A percentile compares a stretch with the other conserved stretches of the same genome.
These are phyloP conservation scores for Alcedo quadribrachys DNA, from an alignment of 2,797 vertebrate genomes.

Conservation along the genomic window DNA sequence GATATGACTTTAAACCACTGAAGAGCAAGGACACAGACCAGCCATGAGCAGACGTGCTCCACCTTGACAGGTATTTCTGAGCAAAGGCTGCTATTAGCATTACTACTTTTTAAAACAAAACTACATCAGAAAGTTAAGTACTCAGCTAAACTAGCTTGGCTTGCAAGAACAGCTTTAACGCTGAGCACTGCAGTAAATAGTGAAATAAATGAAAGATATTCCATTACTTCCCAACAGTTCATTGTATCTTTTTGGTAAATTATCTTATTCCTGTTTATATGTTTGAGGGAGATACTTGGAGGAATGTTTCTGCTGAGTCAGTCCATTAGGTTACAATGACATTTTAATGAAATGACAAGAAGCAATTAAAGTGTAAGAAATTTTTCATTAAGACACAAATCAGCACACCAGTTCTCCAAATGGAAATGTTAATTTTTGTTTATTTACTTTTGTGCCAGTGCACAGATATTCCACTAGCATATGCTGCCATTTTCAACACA, in stretches of 20 bases:
- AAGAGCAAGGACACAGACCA: background rate
- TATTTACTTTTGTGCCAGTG: background rate
- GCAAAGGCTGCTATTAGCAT: background rate
- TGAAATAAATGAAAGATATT: background rate
- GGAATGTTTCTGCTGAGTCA: background rate
- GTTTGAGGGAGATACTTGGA: background rate
- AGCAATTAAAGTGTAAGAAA: background rate
- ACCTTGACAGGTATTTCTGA: background rate
- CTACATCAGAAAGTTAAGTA: background rate
- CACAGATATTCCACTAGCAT: background rate
- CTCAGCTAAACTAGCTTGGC: background rate
- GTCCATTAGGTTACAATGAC: background rate
- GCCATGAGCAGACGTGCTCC: background rate
- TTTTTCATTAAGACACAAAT: background rate
- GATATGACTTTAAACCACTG: background rate
- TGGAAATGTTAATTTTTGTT: conserved; percentile 18
- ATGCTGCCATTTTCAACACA: background rate
- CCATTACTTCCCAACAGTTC: background rate
- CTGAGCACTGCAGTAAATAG: background rate
- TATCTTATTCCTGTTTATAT: background rate
- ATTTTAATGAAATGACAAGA: conserved; percentile 10
- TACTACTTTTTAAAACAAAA: background rate
- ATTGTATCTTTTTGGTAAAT: background rate
- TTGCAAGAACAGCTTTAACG: background rate
- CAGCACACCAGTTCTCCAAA: background rate